Base-by-base conservation (phyloP, 2,797 vertebrate genomes). In the Monodelphis domestica region DNA sequence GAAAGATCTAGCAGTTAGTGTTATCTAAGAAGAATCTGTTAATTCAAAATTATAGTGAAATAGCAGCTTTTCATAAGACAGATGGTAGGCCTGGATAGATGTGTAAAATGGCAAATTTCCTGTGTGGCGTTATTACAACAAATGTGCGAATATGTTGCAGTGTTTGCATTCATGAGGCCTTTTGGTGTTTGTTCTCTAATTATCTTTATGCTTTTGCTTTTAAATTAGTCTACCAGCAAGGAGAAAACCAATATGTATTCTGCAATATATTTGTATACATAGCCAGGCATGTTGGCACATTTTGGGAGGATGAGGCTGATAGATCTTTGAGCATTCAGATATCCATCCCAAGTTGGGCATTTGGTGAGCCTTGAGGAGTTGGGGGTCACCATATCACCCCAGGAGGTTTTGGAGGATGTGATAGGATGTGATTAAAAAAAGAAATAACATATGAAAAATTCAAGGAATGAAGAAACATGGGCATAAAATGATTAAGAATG, bases 161-260 rank as follows among this genome's bases (percentile, higher is more conserved):
- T 84, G 70, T 0, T 54, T 89, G 26, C 84, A 51, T 92, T 92
- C 56, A 91, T 50, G 10, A 26, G 53, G 52, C 12, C 54, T 45
- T 78, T 50, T 55, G 38, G 17, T 90, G 59, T 56, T 92, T 93
- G 50, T 93, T 92, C 95, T 38, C 33, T 45, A 94, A 70, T 87
- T 12, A 87, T 87, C 33, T 88, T 78, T 94, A 50, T 12, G 33
- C 15, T 24, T 95, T 84, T 93, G 1, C 0, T 91, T 54, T 53
- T 89, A 55, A 5, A 2, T 12, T 50, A 59, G 28, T 3, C 88
- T 89, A n/a, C 1, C 15, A 87, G 45, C 2, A 92, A 3, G n/a
- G n/a, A 9, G 30, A 95, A 21, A 59, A 12, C 51, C 30, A 54
- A 93, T 91, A 57, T 26, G 21, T 26, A 84, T 84, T 45, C 70